Evolutionary conservation across 2,797 vertebrate species (phyloP), one percentile per base, ranked within the genome.

Genomic region (Numenius phaeopus): DNA sequence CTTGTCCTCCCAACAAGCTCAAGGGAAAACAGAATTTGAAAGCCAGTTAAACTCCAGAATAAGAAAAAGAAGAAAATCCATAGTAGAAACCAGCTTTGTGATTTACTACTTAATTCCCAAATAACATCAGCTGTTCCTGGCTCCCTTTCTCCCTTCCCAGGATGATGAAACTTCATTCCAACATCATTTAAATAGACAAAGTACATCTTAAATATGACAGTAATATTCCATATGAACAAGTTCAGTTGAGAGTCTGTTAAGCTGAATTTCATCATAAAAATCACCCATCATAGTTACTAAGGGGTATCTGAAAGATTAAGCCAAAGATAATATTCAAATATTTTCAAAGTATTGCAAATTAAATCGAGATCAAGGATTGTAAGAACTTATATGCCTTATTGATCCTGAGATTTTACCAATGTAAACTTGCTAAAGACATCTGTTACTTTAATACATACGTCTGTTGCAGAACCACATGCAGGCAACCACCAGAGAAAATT

Each of bases 261-360:
- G 10, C 39, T 78, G 42, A 59, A 59, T 67, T 78, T 78, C 14
- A 61, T 32, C 21, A 55, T 66, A 55, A 69, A 49, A 80, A 71
- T 46, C 29, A 66, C 29, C 34, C 47, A 76, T 81, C 42, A 11
- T 82, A 66, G 80, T 89, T 70, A 87, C n/a, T 19, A 72, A 55
- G 71, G 71, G 69, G 24, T 79, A 84, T 62, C 32, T 70, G 65
- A 66, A 90, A 87, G 42, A 57, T 86, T 87, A 95, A 95, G 40
- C 14, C 44, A 65, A 76, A 61, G 80, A 67, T 79, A 91, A 82
- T 77, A 84, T 58, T 81, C 42, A 91, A 94, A 75, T 67, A 90
- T 81, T 70, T 92, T 80, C 83, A 66, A 92, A 96, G 70, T 87
- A 84, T 40, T 66, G 13, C 24, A 94, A 76, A 85, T 73, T 86